Percentiles rank a stretch among this genome's conserved stretches.
These are phyloP conservation scores for Perodicticus potto DNA, from an alignment of 2,797 vertebrate species.

Conservation along the genomic window DNA sequence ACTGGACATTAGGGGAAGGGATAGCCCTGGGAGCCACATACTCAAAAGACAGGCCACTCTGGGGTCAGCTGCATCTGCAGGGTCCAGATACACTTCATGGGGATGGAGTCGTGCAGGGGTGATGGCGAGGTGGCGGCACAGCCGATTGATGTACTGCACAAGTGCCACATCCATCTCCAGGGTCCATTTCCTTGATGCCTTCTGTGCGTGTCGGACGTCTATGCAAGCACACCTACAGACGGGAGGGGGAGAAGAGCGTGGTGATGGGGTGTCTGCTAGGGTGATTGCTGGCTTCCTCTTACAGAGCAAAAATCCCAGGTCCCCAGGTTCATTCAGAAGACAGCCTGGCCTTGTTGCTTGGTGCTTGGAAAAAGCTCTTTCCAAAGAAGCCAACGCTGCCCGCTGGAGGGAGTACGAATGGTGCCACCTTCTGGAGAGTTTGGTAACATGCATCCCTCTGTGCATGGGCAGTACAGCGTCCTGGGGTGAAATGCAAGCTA, in stretches of 20 bases:
- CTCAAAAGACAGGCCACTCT: conserved; percentile 94
- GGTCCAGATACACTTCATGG: conserved; percentile 97
- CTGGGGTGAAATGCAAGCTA: background rate
- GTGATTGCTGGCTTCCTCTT: background rate
- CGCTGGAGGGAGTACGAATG: accelerated
- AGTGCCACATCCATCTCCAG: conserved; percentile 98
- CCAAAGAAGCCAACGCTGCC: background rate
- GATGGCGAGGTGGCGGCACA: conserved; percentile 98
- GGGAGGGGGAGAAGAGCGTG: background rate
- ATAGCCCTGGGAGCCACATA: conserved; percentile 80
- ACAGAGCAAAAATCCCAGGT: accelerated
- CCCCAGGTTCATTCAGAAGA: accelerated
- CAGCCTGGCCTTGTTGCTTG: background rate
- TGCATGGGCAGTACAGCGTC: background rate
- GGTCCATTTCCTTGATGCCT: conserved; percentile 95
- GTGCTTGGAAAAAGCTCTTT: background rate
- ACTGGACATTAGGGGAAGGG: background rate
- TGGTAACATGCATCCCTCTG: too few species aligned
- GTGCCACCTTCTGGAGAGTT: background rate
- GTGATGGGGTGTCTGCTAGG: accelerated
- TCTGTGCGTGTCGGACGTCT: conserved; percentile 96
- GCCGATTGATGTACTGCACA: conserved; percentile 96
- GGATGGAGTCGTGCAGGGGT: conserved; percentile 97
- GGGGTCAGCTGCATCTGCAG: conserved; percentile 93
- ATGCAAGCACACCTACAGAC: conserved; percentile 92